Conservation (phyloP, 2,888 invertebrate genomes). For the Apamea sordens region DNA sequence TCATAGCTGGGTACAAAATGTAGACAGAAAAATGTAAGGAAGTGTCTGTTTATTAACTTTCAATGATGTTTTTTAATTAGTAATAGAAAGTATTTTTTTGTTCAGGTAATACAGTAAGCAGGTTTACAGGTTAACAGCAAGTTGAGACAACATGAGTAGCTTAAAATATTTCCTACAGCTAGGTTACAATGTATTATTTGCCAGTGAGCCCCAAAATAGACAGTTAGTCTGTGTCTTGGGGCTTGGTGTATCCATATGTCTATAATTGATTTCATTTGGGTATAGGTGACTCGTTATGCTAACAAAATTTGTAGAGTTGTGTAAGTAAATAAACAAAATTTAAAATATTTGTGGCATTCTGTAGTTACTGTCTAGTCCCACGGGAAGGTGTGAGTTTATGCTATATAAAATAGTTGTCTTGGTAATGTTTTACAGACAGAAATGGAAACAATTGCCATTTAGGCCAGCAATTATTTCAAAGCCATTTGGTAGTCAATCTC, state of each 20-base stretch:
- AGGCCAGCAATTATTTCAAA: not conserved
- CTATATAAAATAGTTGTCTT: not conserved
- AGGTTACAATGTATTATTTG: not conserved
- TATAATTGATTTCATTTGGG: not conserved
- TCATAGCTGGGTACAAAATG: constrained; percentile 39
- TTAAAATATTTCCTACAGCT: constrained; percentile 1
- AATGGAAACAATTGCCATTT: not conserved
- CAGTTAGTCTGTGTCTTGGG: not conserved
- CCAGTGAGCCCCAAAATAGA: not conserved
- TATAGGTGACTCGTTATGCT: not conserved
- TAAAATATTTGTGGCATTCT: not conserved
- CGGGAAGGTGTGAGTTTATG: not conserved
- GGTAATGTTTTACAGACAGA: not conserved
- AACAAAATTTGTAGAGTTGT: not conserved
- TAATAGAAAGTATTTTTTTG: not conserved
- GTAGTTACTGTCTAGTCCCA: not conserved
- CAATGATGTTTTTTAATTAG: constrained; percentile 19
- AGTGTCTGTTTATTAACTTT: constrained; percentile 10
- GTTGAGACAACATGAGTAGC: too few species aligned
- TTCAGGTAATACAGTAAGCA: not conserved
- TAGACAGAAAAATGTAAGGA: constrained; percentile 23
- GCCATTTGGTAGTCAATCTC: not conserved
- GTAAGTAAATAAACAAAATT: constrained; percentile 4
- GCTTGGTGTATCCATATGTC: not conserved
- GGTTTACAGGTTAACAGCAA: not conserved